Conservation (phyloP, 2,888 invertebrate species). For the Drosophila putrida region DNA sequence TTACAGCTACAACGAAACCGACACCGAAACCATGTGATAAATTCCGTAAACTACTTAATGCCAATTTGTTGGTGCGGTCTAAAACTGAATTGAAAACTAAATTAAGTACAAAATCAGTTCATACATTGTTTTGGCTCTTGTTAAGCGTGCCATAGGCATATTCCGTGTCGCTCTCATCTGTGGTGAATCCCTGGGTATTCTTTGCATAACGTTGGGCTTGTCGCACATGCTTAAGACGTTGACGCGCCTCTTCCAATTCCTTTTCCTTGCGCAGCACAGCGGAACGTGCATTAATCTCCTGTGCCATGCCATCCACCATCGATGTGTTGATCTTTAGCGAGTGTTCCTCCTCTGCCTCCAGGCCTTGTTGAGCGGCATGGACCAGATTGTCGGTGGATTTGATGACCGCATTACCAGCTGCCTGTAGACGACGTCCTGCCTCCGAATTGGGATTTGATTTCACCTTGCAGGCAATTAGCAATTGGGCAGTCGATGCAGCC, state of each 20-base stretch:
- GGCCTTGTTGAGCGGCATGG: slow-evolving; percentile 96
- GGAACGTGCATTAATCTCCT: slow-evolving; percentile 96
- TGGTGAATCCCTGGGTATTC: slow-evolving; percentile 86
- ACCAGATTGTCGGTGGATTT: slow-evolving; percentile 99
- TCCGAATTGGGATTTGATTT: slow-evolving; percentile 98
- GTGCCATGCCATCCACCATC: slow-evolving; percentile 98
- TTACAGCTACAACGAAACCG: slow-evolving; percentile 23
- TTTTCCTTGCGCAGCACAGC: slow-evolving; percentile 97
- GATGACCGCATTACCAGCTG: slow-evolving; percentile 98
- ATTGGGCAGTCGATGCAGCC: slow-evolving; percentile 98
- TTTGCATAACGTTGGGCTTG: slow-evolving; percentile 95
- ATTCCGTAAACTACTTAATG: slow-evolving; percentile 54
- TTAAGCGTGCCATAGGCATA: slow-evolving; percentile 83
- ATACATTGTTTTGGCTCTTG: slow-evolving; percentile 84
- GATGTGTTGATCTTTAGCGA: slow-evolving; percentile 95
- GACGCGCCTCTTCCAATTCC: slow-evolving; percentile 96
- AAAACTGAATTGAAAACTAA: slow-evolving; percentile 18
- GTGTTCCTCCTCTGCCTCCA: slow-evolving; percentile 96
- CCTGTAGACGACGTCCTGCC: slow-evolving; percentile 95
- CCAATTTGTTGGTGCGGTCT: slow-evolving; percentile 60
- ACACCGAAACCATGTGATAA: slow-evolving; percentile 59
- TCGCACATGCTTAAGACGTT: slow-evolving; percentile 94
- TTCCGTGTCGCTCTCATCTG: slow-evolving; percentile 89
- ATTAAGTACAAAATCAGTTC: slow-evolving; percentile 51
- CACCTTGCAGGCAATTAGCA: slow-evolving; percentile 99